Evolutionary conservation across 2,113 vertebrate species (phyloP).

Genomic region (Clarias magur): DNA sequence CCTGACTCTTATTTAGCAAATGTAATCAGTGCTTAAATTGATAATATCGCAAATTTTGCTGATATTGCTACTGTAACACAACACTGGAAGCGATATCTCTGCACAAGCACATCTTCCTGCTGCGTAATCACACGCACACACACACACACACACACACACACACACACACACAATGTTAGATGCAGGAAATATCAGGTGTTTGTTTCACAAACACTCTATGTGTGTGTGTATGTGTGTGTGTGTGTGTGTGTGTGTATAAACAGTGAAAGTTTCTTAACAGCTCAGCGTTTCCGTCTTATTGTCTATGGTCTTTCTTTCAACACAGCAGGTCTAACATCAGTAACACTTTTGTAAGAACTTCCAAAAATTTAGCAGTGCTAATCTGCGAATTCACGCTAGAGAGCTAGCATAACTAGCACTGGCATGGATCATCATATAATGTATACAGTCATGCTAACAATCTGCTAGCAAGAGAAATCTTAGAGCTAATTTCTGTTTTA

Average conservation of each 20-base stretch:
- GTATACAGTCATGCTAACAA: background rate
- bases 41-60: background rate
- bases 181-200: constrained; percentile 8
- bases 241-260: background rate
- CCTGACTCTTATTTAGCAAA: background rate
- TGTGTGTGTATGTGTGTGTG: background rate
- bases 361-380: background rate
- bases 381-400: background rate
- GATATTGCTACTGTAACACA: background rate
- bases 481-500: background rate
- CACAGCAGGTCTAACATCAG: background rate
- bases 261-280: background rate
- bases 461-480: background rate
- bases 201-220: background rate
- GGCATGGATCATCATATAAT: background rate
- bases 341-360: background rate
- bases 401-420: background rate
- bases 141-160: background rate
- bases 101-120: background rate
- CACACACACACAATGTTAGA: constrained; percentile 3
- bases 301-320: background rate
- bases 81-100: background rate
- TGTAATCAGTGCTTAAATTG: background rate
- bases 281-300: background rate
- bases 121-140: background rate